Conservation (phyloP, 2,113 vertebrate genomes). For the Herpailurus yagouaroundi region DNA sequence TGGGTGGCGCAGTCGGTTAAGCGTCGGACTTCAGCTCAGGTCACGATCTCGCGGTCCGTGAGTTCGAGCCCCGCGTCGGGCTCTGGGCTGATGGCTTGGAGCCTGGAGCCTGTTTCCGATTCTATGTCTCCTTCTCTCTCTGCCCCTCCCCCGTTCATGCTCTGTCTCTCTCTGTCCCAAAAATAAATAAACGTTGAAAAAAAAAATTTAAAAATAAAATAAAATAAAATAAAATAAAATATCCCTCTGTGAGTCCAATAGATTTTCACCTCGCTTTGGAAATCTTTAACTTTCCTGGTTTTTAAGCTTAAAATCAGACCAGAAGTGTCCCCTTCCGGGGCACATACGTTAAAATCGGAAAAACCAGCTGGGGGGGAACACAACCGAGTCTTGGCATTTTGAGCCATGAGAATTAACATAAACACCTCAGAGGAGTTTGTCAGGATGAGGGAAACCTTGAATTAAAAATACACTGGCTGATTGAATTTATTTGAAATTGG, state of each 20-base stretch:
- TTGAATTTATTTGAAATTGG: conserved; percentile 7
- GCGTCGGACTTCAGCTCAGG: no score
- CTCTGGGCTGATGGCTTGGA: no score
- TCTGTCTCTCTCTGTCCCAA: no score
- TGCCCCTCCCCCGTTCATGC: no score
- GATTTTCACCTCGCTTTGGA: neutral
- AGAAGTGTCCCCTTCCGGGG: neutral
- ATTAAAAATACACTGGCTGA: conserved; percentile 4
- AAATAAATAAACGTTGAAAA: no score
- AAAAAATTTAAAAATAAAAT: no score
- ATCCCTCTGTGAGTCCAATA: neutral
- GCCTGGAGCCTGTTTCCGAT: no score
- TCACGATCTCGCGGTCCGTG: no score
- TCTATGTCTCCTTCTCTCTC: no score
- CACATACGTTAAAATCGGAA: neutral
- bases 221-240: neutral
- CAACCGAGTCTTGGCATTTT: neutral
- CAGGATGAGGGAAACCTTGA: neutral
- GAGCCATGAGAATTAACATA: conserved; percentile 17
- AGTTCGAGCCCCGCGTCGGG: no score
- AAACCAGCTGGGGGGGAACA: neutral
- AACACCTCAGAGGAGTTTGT: conserved; percentile 4
- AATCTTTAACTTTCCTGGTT: conserved; percentile 29
- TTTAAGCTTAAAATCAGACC: conserved; percentile 25
- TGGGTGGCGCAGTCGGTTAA: no score